Conservation (phyloP, 2,113 vertebrate species). For the Salminus brasiliensis region DNA sequence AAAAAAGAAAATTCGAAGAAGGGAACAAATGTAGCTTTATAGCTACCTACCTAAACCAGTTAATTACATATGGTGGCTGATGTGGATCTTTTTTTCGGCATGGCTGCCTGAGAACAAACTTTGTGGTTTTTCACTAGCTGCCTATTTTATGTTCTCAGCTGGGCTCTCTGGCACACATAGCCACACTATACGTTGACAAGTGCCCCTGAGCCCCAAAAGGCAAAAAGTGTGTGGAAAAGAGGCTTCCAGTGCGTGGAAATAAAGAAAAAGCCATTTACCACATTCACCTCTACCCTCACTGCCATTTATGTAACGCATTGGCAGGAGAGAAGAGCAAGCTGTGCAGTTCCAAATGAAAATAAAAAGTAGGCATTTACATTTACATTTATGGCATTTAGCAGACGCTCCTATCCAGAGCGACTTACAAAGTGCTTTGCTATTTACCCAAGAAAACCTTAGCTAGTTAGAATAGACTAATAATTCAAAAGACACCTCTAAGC, state of each 20-base stretch:
- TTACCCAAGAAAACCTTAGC: too few relatives aligned
- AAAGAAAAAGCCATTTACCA: slow-evolving; percentile 61
- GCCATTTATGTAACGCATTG: neutral
- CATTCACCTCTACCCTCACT: slow-evolving; percentile 28
- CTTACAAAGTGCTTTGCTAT: too few relatives aligned
- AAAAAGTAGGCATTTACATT: neutral
- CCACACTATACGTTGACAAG: slow-evolving; percentile 58
- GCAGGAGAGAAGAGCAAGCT: slow-evolving; percentile 45
- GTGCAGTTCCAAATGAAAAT: slow-evolving; percentile 7
- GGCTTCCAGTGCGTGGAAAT: slow-evolving; percentile 57
- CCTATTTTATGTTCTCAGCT: slow-evolving; percentile 71
- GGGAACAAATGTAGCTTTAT: slow-evolving; percentile 71
- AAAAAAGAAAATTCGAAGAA: slow-evolving; percentile 68
- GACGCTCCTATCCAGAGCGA: too few relatives aligned
- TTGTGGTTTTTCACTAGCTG: slow-evolving; percentile 75
- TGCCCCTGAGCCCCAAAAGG: slow-evolving; percentile 45
- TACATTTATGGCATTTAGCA: too few relatives aligned
- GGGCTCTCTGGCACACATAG: slow-evolving; percentile 62
- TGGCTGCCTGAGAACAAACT: slow-evolving; percentile 70
- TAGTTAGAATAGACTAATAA: too few relatives aligned
- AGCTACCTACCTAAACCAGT: slow-evolving; percentile 75
- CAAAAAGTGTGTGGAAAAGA: slow-evolving; percentile 41
- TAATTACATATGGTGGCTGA: slow-evolving; percentile 75
- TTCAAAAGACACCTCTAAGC: too few relatives aligned
- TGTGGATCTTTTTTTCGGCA: slow-evolving; percentile 70